Evolutionary conservation across 1,140 invertebrate genomes (phyloP), one percentile per base, ranked within the genome.

Genomic region (Globodera ellingtonae): DNA sequence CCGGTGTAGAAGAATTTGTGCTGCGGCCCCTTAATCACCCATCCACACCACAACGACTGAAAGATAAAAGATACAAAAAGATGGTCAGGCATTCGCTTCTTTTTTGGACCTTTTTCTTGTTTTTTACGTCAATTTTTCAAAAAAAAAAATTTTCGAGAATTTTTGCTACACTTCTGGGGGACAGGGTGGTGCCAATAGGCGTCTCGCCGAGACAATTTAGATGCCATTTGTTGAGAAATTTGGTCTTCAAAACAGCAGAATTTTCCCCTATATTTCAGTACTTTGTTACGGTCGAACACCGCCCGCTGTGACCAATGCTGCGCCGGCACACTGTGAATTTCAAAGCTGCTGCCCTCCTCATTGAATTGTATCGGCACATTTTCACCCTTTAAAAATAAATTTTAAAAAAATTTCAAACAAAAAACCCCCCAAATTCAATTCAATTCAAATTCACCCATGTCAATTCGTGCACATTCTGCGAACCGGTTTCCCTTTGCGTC

Each of bases 1-100:
- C 84, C 84, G n/a, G 85, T 75, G 69, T 84, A 85, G 21, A 67
- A 85, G 59, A 85, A 85, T 71, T 81, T 83, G 18, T 74, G 76
- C 18, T 77, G 71, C 13, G 82, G 65, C 15, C 85, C 76, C 21
- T 83, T 74, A 10, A 87, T 73, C 21, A 82, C 44, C 82, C 85
- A 85, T 6, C 84, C 84, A 70, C 72, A 69, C 84, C 84, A 87
- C 9, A 86, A 62, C 7, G 83, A 59, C 59, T 83, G 44, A 84
- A 82, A 79, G 21, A 21, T 44, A 52, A 48, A 46, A 24, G n/a
- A 72, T 78, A 35, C 35, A 35, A 35, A 35, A 35, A 35, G 35
- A 2, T 35, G 35, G 35, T 35, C 35, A 35, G 35, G 35, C 35
- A 35, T 35, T 35, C 35, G 35, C 3, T 35, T 35, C 35, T 35